Base-by-base conservation (phyloP, 2,888 invertebrate species). In the Lepidocyrtinus sp. region DNA sequence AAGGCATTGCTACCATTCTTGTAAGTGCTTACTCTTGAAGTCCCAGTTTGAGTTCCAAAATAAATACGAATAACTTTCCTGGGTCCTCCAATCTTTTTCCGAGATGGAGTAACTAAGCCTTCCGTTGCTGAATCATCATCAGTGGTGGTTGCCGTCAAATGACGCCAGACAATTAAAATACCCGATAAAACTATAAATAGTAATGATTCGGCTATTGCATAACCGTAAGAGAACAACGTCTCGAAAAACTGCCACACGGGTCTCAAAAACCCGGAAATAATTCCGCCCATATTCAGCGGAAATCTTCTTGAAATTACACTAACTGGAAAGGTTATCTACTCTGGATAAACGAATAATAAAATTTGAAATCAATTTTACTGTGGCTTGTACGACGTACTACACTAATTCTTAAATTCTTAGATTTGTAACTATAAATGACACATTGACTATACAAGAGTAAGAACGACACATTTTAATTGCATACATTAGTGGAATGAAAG, bases 21-120 rank as follows among this genome's bases (percentile, higher is more conserved):
- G 46, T 21, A 22, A 62, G 19, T 25, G n/a, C 9, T 62, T 69
- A 88, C 88, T 81, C 88, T 86, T 12, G 88, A 84, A 46, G 85
- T 88, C 73, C 88, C 88, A 26, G 87, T 87, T 73, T 88, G 87
- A 3, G 87, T 86, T 7, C 86, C 88, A 84, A 86, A 88, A 65
- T 87, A 87, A 19, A 88, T 87, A 67, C 84, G 84, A n/a, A 87
- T 75, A 9, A 72, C 15, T 61, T 73, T 68, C 27, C 45, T 45
- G 17, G 67, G 27, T 26, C 73, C 64, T 15, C 15, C 26, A 15
- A n/a, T 1, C 36, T 24, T n/a, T n/a, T n/a, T n/a, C 59, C 75
- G 17, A 19, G 67, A 36, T 25, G 70, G 5, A 15, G 64, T 21
- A n/a, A 21, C 70, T 26, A 65, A 45, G 19, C 24, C 26, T 26